phyloP scores from a whole-genome alignment of 2,888 invertebrate species.

The Cephalotes varians region DNA sequence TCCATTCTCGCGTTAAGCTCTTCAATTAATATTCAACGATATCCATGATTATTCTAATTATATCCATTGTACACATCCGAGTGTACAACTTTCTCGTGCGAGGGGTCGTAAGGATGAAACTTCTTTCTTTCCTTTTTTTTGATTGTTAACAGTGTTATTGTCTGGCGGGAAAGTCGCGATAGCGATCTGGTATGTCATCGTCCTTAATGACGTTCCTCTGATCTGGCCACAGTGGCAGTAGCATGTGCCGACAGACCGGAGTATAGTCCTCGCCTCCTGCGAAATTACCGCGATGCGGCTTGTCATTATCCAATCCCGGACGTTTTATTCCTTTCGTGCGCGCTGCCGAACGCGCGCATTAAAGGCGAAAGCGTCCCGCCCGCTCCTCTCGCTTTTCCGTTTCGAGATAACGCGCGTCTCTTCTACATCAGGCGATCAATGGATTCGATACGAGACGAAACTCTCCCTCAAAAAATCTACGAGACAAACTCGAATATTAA shows the following conservation, averaged over 20 bases:
- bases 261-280: conserved; percentile 52
- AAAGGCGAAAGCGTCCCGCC: conserved; percentile 36
- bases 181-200: conserved; percentile 43
- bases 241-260: conserved; percentile 53
- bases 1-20: background rate
- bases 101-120: background rate
- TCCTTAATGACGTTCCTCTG: conserved; percentile 41
- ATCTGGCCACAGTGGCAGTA: conserved; percentile 17
- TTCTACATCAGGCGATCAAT: conserved; percentile 5
- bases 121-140: background rate
- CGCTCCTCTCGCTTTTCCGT: background rate
- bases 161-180: conserved; percentile 16
- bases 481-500: background rate
- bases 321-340: conserved; percentile 50
- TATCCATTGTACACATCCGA: conserved; percentile 18
- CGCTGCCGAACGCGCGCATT: conserved; percentile 42
- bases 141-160: conserved; percentile 56
- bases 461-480: background rate
- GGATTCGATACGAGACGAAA: background rate
- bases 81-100: background rate
- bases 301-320: conserved; percentile 62
- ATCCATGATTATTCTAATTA: background rate
- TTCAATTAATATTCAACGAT: conserved; percentile 1
- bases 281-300: conserved; percentile 59
- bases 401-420: conserved; percentile 3